Conservation (phyloP, 2,113 vertebrate genomes). For the Phrynocephalus versicolor region DNA sequence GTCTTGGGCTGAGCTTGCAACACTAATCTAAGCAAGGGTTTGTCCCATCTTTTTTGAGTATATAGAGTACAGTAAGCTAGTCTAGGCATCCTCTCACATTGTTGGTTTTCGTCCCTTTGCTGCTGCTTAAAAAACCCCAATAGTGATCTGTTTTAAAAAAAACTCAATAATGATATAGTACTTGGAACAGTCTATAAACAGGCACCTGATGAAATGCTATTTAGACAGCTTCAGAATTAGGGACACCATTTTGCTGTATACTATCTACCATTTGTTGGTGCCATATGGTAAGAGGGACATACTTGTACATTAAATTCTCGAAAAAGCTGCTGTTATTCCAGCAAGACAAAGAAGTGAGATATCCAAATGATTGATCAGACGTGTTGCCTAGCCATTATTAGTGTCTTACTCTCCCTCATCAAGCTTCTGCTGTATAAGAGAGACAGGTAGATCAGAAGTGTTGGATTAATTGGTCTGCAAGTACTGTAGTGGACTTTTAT, state of each 20-base stretch:
- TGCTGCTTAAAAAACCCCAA: neutral
- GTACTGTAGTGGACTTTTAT: neutral
- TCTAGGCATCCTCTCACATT: neutral
- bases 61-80: neutral
- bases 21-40: neutral
- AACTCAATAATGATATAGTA: neutral
- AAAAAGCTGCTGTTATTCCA: neutral
- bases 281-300: neutral
- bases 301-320: neutral
- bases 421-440: neutral
- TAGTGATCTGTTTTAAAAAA: no score
- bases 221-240: neutral
- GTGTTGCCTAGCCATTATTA: neutral
- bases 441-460: neutral
- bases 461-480: neutral
- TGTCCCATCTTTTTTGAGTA: neutral
- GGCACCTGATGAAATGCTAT: no score
- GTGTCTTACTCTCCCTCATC: neutral
- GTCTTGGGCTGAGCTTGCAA: neutral
- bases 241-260: neutral
- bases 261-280: neutral
- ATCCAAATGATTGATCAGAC: neutral
- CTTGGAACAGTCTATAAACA: neutral
- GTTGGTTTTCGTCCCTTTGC: neutral
- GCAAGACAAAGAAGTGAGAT: neutral